phyloP scores from a whole-genome alignment of 2,888 invertebrate genomes.

The Chrysodeixis includens region DNA sequence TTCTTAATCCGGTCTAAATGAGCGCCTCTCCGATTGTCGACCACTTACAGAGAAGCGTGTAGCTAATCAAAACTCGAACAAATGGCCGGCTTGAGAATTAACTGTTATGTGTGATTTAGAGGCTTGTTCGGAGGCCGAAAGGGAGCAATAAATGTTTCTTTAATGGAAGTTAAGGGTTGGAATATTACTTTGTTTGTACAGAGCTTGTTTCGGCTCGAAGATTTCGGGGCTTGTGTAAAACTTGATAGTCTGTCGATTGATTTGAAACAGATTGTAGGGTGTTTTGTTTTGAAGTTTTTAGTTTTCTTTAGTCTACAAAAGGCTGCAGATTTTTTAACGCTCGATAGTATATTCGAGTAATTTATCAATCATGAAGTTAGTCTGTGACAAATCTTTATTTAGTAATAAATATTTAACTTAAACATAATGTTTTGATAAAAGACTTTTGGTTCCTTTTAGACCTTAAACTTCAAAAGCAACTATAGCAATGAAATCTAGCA shows the following conservation, averaged over 20 bases:
- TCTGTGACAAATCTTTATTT: too few relatives aligned
- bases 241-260: background rate
- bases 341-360: constrained; percentile 37
- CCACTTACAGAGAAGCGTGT: constrained; percentile 61
- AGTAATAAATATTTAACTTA: too few relatives aligned
- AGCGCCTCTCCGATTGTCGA: constrained; percentile 65
- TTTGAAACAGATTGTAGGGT: background rate
- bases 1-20: constrained; percentile 71
- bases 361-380: too few relatives aligned
- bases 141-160: constrained; percentile 58
- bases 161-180: constrained; percentile 48
- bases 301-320: background rate
- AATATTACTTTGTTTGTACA: constrained; percentile 42
- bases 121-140: constrained; percentile 45
- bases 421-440: too few relatives aligned
- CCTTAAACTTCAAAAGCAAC: constrained; percentile 23
- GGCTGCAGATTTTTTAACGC: background rate
- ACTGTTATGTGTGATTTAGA: constrained; percentile 56
- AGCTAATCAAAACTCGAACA: constrained; percentile 62
- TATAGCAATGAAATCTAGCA: constrained; percentile 12
- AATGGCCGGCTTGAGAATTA: constrained; percentile 54
- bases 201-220: constrained; percentile 13
- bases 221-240: constrained; percentile 6
- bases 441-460: too few relatives aligned
- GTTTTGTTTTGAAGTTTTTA: background rate